Base-by-base conservation (phyloP, 2,113 vertebrate species). In the Octodon degus region DNA sequence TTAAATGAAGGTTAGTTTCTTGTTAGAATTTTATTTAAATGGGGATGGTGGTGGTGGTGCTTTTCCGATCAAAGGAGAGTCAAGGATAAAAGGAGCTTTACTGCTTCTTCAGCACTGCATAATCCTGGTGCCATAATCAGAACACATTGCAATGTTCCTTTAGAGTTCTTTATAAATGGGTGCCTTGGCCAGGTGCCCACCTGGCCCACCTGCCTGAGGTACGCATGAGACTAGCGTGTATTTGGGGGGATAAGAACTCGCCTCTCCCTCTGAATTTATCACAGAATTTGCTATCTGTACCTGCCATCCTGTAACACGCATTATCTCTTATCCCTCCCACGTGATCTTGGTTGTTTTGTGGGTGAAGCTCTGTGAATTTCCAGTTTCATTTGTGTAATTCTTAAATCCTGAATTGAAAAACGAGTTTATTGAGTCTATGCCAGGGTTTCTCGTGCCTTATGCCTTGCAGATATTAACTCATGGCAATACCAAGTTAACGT, bases 61-160 rank as follows among this genome's bases (percentile, higher is more conserved):
- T 86, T 95, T 76, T 13, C 67, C 67, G 80, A 65, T 50, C 58
- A 62, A 88, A 96, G 67, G 87, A 11, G 32, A 95, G 43, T 60
- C 32, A 62, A 95, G n/a, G 53, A 37, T 7, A 50, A 65, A 0
- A 37, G 72, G 58, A 86, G 20, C 92, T 80, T 77, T 91, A 32
- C 32, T 55, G 83, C 80, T 76, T 79, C 74, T 65, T 84, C 58
- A 62, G 76, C 47, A 47, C 43, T 70, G 19, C 43, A 32, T 32
- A 79, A 79, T 50, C 27, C 40, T 68, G 43, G 32, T 27, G 60
- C 27, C 37, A 0, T 22, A 86, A 53, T 47, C 70, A 30, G 12
- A 86, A 0, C 0, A 70, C 37, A 81, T 16, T 77, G 20, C 34
- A 53, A 60, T 37, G 74, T 40, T 4, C 2, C 30, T 83, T 86